These are phyloP conservation scores for Dolichotis patagonum DNA, from an alignment of 2,113 vertebrate genomes.

Conservation along the genomic window DNA sequence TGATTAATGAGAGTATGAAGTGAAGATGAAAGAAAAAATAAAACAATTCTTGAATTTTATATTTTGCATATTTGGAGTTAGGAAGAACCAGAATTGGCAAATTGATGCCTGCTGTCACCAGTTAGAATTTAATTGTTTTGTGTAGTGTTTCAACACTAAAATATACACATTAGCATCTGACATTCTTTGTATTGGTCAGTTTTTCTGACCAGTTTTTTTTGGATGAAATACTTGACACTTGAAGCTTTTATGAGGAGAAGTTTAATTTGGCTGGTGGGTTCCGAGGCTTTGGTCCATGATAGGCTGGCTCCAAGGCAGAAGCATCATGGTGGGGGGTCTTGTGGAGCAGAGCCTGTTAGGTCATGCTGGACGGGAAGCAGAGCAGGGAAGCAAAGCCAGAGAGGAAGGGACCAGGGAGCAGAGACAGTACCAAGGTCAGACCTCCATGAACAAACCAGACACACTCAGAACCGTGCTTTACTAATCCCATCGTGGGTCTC, in stretches of 20 bases:
- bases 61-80: constrained; percentile 3
- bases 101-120: background rate
- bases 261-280: background rate
- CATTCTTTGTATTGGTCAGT: background rate
- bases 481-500: background rate
- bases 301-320: background rate
- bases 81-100: background rate
- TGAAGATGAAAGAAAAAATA: background rate
- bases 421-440: background rate
- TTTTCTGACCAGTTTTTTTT: background rate
- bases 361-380: background rate
- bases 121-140: background rate
- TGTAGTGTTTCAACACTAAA: background rate
- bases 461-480: background rate
- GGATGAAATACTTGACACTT: background rate
- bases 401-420: background rate
- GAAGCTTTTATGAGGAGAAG: background rate
- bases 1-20: background rate
- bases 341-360: background rate
- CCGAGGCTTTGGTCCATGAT: background rate
- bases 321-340: background rate
- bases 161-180: background rate
- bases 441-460: background rate
- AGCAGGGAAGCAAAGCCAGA: background rate
- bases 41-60: background rate